Evolutionary conservation across 2,113 vertebrate genomes (phyloP).

Genomic region (Narcine bancroftii): DNA sequence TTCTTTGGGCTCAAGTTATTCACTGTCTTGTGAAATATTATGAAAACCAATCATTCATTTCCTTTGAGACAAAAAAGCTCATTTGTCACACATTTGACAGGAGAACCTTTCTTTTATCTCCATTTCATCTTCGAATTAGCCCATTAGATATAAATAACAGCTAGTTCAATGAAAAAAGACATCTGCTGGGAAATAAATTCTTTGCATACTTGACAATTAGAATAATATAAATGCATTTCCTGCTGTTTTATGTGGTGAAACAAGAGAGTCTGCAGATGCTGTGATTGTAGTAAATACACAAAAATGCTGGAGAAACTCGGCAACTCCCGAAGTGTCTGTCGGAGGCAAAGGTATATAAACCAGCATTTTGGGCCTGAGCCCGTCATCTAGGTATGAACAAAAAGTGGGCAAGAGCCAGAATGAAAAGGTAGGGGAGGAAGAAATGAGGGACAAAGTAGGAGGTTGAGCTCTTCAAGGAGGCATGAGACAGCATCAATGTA

Average conservation of each 20-base stretch:
- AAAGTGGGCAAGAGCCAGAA: too few species aligned
- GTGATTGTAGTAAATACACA: too few species aligned
- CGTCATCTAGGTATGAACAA: too few species aligned
- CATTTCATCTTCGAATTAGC: neutral
- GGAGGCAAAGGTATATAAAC: too few species aligned
- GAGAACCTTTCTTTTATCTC: neutral
- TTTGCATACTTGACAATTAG: neutral
- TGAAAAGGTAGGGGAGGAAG: too few species aligned
- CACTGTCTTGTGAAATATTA: neutral
- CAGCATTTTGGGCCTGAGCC: too few species aligned
- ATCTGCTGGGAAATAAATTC: neutral
- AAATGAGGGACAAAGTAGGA: too few species aligned
- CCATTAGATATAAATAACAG: slow-evolving; percentile 2
- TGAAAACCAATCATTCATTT: neutral
- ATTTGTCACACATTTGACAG: neutral
- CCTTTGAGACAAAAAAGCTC: neutral
- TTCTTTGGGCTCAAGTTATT: neutral
- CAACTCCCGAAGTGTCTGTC: too few species aligned
- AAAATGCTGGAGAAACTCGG: too few species aligned
- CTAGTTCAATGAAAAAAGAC: neutral
- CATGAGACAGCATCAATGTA: too few species aligned
- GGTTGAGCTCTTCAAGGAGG: too few species aligned
- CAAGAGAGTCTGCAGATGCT: too few species aligned
- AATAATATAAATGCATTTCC: neutral
- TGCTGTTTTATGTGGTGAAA: neutral